Evolutionary conservation across 2,888 invertebrate genomes (phyloP), one percentile per base, ranked within the genome.

Genomic region (Sipha maydis): DNA sequence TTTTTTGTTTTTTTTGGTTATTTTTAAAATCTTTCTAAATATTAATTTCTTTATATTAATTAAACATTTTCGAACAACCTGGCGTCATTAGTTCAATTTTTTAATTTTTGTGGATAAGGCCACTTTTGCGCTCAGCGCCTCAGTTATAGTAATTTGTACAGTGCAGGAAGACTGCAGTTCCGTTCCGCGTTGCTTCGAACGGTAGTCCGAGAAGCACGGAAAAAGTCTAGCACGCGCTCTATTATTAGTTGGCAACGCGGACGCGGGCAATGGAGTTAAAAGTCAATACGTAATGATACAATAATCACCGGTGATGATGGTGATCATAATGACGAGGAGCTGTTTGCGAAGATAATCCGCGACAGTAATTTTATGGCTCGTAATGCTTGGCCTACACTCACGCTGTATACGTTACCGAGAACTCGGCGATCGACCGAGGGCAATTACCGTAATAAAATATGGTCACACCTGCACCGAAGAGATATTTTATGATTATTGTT

Each of bases 341-440:
- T 34, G 34, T 73, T 41, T 48, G n/a, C n/a, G 67, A 82, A 80
- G 76, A 89, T 21, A 82, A 75, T 86, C 48, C 83, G 86, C 69
- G 82, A 88, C 71, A 19, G 41, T 61, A 56, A 76, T 71, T 54
- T 77, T 86, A 78, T 85, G 41, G n/a, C 34, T 21, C 56, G 38
- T 28, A 56, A 78, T 31, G 38, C 38, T 71, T n/a, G 34, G 34
- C 86, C 79, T 80, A 86, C 86, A 73, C 73, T n/a, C n/a, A n/a
- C n/a, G n/a, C n/a, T n/a, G 19, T 71, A 48, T 21, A 77, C 76
- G 25, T 3, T 61, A 48, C 31, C 61, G 48, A 78, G 69, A 69
- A 78, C 28, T 41, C 54, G 28, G 19, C 56, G 79, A 56, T 80
- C 79, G 38, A 79, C 78, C 79, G 80, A 79, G 79, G 79, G 71